Conservation (phyloP, 2,113 vertebrate genomes). For the Rattus norvegicus region GRCr8 NC_086021.1:166791001-166791500, state of each 20-base stretch:
- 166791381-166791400: background rate
- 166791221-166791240: background rate
- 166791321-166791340: background rate
- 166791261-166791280: background rate
- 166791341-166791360: background rate
- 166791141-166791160: background rate
- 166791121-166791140: background rate
- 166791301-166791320: background rate
- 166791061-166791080: background rate
- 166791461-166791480: background rate
- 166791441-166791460: no score
- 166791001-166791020: background rate
- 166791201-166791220: background rate
- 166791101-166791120: background rate
- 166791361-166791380: background rate
- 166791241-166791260: background rate
- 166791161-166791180: background rate
- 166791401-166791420: background rate
- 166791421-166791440: background rate
- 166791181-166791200: background rate
- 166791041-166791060: background rate
- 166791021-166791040: background rate
- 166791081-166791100: background rate
- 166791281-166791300: background rate
- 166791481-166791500: background rate